Conservation (phyloP, 1,140 invertebrate species). For the Conus betulinus region DNA sequence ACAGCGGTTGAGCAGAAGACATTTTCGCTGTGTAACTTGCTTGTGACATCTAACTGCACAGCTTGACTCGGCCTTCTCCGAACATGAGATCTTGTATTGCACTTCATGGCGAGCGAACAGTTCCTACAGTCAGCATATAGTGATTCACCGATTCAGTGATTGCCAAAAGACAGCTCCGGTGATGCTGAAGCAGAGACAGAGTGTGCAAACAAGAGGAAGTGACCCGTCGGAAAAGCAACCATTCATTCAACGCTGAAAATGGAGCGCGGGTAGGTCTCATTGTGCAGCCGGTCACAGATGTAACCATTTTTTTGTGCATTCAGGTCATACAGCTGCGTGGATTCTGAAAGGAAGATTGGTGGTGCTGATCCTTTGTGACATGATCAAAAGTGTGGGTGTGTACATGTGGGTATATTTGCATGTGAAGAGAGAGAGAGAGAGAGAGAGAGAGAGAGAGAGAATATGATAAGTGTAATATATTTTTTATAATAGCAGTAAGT, state of each 20-base stretch:
- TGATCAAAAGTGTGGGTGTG: too few species aligned
- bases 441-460: too few species aligned
- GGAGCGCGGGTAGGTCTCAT: background rate
- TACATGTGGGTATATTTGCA: too few species aligned
- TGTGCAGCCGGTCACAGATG: background rate
- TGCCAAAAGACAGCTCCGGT: background rate
- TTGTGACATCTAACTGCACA: background rate
- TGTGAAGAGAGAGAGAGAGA: too few species aligned
- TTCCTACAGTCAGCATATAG: background rate
- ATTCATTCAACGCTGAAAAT: background rate
- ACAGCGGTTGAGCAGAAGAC: background rate
- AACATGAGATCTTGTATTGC: constrained; percentile 19
- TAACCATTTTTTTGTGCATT: too few species aligned
- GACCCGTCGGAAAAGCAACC: background rate
- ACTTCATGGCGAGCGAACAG: background rate
- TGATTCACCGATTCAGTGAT: background rate
- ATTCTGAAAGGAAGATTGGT: too few species aligned
- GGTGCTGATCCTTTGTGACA: too few species aligned
- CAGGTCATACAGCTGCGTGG: too few species aligned
- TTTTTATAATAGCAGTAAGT: too few species aligned
- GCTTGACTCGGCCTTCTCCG: background rate
- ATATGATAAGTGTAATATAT: too few species aligned
- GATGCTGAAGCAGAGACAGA: background rate
- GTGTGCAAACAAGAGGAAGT: background rate
- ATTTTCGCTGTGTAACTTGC: background rate